Conservation (phyloP, 2,113 vertebrate genomes). For the Tringa solitaria region DNA sequence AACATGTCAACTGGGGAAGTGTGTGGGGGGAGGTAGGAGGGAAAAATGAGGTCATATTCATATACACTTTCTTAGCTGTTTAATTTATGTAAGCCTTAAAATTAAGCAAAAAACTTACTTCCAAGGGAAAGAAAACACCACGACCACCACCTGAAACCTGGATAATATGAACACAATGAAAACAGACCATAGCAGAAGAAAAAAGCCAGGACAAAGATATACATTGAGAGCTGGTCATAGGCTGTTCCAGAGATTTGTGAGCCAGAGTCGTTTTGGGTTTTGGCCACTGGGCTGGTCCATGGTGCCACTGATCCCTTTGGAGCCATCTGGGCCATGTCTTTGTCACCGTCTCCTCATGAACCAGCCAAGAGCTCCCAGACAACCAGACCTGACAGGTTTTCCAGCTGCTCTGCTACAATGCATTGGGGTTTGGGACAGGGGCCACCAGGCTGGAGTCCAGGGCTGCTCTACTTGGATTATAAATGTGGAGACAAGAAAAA, state of each 20-base stretch:
- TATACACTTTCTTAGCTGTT: slow-evolving; percentile 51
- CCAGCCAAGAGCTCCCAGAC: neutral
- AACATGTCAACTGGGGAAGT: slow-evolving; percentile 63
- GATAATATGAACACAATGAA: neutral
- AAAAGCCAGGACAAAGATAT: neutral
- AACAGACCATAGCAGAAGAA: neutral
- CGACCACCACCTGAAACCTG: neutral
- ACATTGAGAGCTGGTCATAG: neutral
- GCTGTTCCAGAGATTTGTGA: neutral
- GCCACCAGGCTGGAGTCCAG: neutral
- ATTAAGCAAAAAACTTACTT: slow-evolving; percentile 9
- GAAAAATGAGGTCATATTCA: slow-evolving; percentile 61
- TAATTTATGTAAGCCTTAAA: slow-evolving; percentile 63
- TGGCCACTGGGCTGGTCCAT: neutral
- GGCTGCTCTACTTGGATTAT: neutral
- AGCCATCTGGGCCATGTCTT: neutral
- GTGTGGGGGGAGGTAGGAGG: slow-evolving; percentile 68
- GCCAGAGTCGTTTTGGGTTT: neutral
- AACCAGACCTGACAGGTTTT: neutral
- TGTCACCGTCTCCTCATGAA: neutral
- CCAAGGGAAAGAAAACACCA: neutral
- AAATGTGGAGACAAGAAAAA: neutral
- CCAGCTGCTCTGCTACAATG: neutral
- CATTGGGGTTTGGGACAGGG: neutral
- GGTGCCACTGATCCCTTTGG: neutral